These are phyloP conservation scores for Ciona savignyi DNA, from an alignment of 23 tunicate genomes.

Conservation along the genomic window DNA sequence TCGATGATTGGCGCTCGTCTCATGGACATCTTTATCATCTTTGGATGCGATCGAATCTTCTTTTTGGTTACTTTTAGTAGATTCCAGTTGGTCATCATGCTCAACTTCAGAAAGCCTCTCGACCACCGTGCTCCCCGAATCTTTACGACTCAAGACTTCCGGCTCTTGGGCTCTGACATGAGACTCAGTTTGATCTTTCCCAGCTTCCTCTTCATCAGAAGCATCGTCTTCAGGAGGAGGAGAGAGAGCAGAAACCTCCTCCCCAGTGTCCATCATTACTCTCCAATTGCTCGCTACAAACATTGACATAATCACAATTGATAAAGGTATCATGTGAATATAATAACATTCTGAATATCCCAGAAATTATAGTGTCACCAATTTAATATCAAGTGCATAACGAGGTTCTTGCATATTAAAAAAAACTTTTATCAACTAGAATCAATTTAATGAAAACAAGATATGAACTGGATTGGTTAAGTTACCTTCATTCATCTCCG, in stretches of 20 bases:
- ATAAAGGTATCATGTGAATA: no score
- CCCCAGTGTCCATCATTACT: slow-evolving; percentile 78
- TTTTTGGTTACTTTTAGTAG: no score
- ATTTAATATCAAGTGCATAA: no score
- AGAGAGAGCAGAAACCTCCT: slow-evolving; percentile 37
- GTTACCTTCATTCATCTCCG: slow-evolving; percentile 90
- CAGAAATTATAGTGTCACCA: no score
- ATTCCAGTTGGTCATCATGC: not conserved
- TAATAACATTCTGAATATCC: no score
- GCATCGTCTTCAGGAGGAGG: slow-evolving; percentile 53
- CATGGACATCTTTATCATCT: not conserved
- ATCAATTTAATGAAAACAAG: not conserved
- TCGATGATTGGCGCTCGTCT: not conserved
- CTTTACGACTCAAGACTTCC: slow-evolving; percentile 80
- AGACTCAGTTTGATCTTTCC: slow-evolving; percentile 12
- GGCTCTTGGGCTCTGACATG: not conserved
- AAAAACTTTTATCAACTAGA: not conserved
- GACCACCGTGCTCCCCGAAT: slow-evolving; percentile 89
- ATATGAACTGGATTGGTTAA: not conserved
- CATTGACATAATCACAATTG: no score
- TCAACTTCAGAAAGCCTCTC: slow-evolving; percentile 26
- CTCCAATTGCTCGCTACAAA: slow-evolving; percentile 83
- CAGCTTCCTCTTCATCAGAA: slow-evolving; percentile 9
- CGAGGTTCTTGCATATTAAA: no score
- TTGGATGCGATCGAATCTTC: not conserved